phyloP scores from a whole-genome alignment of 2,113 vertebrate species.

The Noctilio leporinus region DNA sequence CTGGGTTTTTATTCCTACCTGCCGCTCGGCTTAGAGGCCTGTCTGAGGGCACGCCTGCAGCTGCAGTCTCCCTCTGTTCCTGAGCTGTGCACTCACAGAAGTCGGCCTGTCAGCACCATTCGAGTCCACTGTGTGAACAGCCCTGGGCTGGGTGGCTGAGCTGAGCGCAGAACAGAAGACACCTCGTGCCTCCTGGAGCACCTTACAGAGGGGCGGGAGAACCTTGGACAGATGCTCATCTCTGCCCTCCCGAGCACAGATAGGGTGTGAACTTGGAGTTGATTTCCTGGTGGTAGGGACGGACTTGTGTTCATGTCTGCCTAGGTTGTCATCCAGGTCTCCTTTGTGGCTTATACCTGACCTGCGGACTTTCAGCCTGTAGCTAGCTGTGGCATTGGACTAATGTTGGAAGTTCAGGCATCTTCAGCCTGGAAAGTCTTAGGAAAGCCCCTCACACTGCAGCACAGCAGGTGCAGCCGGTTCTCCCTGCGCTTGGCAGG shows the following conservation, averaged over 20 bases:
- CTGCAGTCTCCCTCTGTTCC: background rate
- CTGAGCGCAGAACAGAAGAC: background rate
- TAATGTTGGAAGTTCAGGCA: accelerated
- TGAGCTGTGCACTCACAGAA: background rate
- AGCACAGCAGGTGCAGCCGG: background rate
- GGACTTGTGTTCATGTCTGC: background rate
- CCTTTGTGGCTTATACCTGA: background rate
- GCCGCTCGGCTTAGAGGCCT: background rate
- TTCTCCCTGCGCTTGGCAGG: accelerated
- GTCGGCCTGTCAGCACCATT: background rate
- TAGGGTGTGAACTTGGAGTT: background rate
- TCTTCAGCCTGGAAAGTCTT: background rate
- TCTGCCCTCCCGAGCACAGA: background rate
- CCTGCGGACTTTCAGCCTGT: background rate
- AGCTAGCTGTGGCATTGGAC: background rate
- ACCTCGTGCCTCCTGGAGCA: background rate
- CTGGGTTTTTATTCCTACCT: background rate
- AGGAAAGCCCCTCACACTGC: background rate
- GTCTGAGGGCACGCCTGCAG: accelerated
- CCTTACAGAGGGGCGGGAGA: background rate
- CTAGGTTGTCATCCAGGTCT: background rate
- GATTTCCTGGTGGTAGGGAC: background rate
- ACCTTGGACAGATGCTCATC: background rate
- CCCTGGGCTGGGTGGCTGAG: background rate
- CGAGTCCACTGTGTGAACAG: background rate